Percentiles rank a stretch among this genome's conserved stretches.
Conservation (phyloP, 1,140 invertebrate species). For the Chlorops oryzae region DNA sequence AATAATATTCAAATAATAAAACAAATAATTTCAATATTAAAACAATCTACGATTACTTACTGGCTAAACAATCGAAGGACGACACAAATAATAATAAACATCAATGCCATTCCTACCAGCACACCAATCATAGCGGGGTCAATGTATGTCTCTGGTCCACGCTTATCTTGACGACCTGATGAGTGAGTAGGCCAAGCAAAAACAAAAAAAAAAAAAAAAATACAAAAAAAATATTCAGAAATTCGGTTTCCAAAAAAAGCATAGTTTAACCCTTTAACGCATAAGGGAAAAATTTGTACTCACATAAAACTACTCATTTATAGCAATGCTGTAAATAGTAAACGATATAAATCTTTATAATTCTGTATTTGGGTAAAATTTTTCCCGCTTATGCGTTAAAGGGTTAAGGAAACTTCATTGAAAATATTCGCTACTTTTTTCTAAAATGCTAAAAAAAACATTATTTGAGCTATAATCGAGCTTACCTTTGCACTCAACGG, state of each 20-base stretch:
- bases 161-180: slow-evolving; percentile 38
- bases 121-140: slow-evolving; percentile 88
- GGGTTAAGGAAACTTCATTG: too few relatives aligned
- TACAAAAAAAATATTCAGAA: slow-evolving; percentile 15
- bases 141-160: slow-evolving; percentile 54
- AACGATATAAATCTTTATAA: not conserved
- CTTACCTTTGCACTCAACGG: slow-evolving; percentile 65
- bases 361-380: too few relatives aligned
- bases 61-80: slow-evolving; percentile 87
- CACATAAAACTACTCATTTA: too few relatives aligned
- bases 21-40: not conserved
- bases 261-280: too few relatives aligned
- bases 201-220: slow-evolving; percentile 17
- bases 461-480: too few relatives aligned
- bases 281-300: too few relatives aligned
- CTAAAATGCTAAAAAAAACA: too few relatives aligned
- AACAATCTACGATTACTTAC: slow-evolving; percentile 54
- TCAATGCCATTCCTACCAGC: slow-evolving; percentile 81
- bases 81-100: slow-evolving; percentile 92
- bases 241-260: not conserved
- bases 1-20: not conserved
- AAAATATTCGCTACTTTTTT: too few relatives aligned
- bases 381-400: too few relatives aligned
- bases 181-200: slow-evolving; percentile 15
- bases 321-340: too few relatives aligned